A percentile compares a stretch with the other conserved stretches of the same genome.
These are phyloP conservation scores for Ardeotis arabs DNA, from an alignment of 2,113 vertebrate species.

Conservation along the genomic window DNA sequence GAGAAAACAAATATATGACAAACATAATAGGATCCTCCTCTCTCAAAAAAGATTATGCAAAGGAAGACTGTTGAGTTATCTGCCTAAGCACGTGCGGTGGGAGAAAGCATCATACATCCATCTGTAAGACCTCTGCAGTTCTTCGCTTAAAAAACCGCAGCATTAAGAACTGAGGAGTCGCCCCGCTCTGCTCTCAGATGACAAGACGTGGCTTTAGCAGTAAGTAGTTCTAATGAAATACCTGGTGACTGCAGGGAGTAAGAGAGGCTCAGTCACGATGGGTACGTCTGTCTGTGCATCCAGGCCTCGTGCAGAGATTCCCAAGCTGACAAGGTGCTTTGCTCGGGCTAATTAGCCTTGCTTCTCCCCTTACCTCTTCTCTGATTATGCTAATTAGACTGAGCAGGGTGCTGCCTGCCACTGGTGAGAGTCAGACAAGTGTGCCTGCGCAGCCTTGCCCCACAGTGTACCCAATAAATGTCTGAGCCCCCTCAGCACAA, in stretches of 20 bases:
- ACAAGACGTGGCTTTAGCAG: background rate
- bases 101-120: background rate
- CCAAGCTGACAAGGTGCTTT: slow-evolving; percentile 43
- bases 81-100: background rate
- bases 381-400: slow-evolving; percentile 23
- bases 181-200: background rate
- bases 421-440: background rate
- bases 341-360: slow-evolving; percentile 10
- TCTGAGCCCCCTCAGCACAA: background rate
- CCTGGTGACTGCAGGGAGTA: background rate
- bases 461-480: background rate
- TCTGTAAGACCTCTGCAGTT: background rate
- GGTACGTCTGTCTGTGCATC: background rate
- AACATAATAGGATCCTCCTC: background rate
- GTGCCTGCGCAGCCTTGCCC: background rate
- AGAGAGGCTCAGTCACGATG: background rate
- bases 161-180: background rate
- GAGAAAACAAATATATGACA: background rate
- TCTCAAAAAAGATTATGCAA: background rate
- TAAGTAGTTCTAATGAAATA: background rate
- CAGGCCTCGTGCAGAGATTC: background rate
- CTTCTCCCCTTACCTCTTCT: slow-evolving; percentile 15
- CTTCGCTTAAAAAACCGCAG: background rate
- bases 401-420: slow-evolving; percentile 23
- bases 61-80: background rate